These are phyloP conservation scores for Tortrix viridana DNA, from an alignment of 2,888 invertebrate genomes.

Conservation along the genomic window DNA sequence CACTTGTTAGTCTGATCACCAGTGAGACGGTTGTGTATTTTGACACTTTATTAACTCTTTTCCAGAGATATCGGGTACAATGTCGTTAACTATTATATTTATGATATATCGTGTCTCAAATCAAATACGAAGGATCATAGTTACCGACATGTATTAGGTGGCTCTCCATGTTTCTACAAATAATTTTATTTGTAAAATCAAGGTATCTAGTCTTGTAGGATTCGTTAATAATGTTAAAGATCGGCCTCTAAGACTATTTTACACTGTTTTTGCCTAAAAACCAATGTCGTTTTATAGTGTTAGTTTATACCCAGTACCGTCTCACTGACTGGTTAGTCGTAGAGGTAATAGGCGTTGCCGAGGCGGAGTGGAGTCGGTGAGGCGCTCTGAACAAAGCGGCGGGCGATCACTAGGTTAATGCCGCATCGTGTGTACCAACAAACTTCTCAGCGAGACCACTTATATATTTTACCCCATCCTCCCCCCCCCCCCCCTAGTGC, in stretches of 20 bases:
- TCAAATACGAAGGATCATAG: constrained; percentile 1
- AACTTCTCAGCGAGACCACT: constrained; percentile 75
- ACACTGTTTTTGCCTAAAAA: background rate
- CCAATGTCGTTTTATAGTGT: background rate
- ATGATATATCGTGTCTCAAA: constrained; percentile 23
- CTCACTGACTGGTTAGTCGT: constrained; percentile 61
- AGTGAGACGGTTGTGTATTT: constrained; percentile 55
- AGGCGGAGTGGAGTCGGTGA: constrained; percentile 47
- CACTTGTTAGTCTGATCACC: constrained; percentile 45
- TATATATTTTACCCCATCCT: constrained; percentile 44
- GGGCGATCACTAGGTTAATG: constrained; percentile 68
- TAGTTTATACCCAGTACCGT: constrained; percentile 41
- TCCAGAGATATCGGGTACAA: background rate
- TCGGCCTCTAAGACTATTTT: no score
- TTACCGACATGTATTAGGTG: constrained; percentile 3
- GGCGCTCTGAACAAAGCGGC: constrained; percentile 65
- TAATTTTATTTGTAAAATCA: background rate
- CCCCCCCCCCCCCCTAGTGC: constrained; percentile 40
- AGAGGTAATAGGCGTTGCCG: constrained; percentile 45
- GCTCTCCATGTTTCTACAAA: constrained; percentile 28
- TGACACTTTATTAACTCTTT: background rate
- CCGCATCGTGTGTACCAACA: constrained; percentile 76
- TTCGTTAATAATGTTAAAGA: no score
- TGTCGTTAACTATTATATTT: constrained; percentile 11
- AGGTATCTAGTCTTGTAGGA: no score